phyloP scores from a whole-genome alignment of 2,797 vertebrate genomes.

The Hippocampus kuda region DNA sequence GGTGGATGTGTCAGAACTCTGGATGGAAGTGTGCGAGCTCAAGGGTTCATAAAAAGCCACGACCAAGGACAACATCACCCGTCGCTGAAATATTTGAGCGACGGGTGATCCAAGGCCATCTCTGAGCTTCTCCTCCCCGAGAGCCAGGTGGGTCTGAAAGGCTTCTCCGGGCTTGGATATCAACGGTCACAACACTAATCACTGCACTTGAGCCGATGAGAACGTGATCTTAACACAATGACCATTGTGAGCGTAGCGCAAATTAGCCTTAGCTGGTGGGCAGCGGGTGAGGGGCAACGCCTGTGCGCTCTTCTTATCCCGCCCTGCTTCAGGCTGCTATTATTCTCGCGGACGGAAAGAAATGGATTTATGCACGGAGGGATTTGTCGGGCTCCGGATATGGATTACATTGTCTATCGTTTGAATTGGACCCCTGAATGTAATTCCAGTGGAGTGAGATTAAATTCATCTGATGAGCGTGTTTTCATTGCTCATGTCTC shows the following conservation, averaged over 20 bases:
- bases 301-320: constrained; percentile 53
- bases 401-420: constrained; percentile 56
- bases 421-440: constrained; percentile 48
- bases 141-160: constrained; percentile 5
- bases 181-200: constrained; percentile 33
- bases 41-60: too few relatives aligned
- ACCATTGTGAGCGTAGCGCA: constrained; percentile 44
- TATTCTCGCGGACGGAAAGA: constrained; percentile 52
- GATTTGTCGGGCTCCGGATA: constrained; percentile 52
- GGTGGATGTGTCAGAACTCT: too few relatives aligned
- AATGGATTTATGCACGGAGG: constrained; percentile 52
- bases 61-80: neutral
- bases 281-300: constrained; percentile 40
- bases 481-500: constrained; percentile 21
- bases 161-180: constrained; percentile 26
- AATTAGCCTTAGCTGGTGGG: constrained; percentile 43
- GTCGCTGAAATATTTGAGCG: neutral
- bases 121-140: constrained; percentile 5
- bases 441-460: constrained; percentile 48
- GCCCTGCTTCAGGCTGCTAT: constrained; percentile 42
- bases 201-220: constrained; percentile 16
- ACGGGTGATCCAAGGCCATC: neutral
- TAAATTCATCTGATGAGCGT: constrained; percentile 38
- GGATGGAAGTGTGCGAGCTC: too few relatives aligned
- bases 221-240: constrained; percentile 46